phyloP scores from a whole-genome alignment of 1,140 invertebrate genomes.

The Leptopilina clavipes region DNA sequence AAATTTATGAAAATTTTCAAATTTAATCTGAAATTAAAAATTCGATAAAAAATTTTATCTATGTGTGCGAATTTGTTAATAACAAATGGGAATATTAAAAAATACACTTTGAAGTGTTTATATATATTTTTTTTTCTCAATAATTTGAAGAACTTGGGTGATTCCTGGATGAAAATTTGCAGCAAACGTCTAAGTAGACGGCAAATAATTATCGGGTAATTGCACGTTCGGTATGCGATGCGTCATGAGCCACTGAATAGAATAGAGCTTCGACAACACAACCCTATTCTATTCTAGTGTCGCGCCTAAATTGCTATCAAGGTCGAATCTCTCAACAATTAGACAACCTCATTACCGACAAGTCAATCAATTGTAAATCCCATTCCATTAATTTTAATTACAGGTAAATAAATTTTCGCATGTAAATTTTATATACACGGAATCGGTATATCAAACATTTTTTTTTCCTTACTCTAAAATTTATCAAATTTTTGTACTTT shows the following conservation, averaged over 20 bases:
- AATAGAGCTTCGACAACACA: conserved; percentile 46
- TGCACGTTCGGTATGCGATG: conserved; percentile 22
- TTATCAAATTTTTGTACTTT: no score
- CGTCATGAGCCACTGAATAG: conserved; percentile 49
- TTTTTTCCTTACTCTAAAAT: no score
- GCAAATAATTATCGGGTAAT: conserved; percentile 30
- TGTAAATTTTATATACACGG: no score
- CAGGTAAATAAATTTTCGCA: background rate
- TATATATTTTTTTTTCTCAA: no score
- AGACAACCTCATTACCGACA: conserved; percentile 28
- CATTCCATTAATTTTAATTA: background rate
- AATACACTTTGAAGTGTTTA: no score
- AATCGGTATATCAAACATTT: no score
- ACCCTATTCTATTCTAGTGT: conserved; percentile 49
- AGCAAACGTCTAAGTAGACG: background rate
- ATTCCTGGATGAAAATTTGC: background rate
- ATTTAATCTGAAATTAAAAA: no score
- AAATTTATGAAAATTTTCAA: no score
- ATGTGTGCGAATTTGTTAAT: no score
- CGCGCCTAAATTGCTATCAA: conserved; percentile 49
- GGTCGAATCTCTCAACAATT: conserved; percentile 42
- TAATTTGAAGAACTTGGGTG: no score
- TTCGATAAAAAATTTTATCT: no score
- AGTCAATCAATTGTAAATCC: background rate
- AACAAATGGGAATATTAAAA: no score